phyloP scores from a whole-genome alignment of 2,888 invertebrate species.

The Eueremaeus valkanovi region DNA sequence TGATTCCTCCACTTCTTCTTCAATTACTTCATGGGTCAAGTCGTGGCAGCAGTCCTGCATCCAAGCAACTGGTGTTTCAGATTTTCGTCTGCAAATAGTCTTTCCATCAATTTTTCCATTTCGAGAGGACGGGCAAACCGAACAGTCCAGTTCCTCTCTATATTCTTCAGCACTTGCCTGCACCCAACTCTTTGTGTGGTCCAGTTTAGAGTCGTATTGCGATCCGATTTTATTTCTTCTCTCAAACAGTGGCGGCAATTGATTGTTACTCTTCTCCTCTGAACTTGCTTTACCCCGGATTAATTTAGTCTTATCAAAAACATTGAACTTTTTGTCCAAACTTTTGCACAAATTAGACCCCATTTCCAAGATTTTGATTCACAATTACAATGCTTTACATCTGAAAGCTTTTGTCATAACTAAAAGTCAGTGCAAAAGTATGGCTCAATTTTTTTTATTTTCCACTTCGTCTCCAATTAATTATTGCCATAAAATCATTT shows the following conservation, averaged over 20 bases:
- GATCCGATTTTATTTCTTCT: not conserved
- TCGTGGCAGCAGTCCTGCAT: not conserved
- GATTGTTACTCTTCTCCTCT: not conserved
- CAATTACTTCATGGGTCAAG: not conserved
- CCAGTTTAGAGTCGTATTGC: not conserved
- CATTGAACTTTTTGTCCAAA: not conserved
- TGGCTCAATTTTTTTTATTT: no score
- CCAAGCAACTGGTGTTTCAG: constrained; percentile 12
- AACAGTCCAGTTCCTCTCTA: constrained; percentile 32
- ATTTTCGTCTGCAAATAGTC: no score
- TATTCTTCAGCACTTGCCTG: not conserved
- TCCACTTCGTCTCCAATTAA: no score
- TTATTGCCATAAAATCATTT: not conserved
- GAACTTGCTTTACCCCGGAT: no score
- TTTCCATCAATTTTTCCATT: not conserved
- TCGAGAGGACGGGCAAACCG: not conserved
- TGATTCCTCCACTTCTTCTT: not conserved
- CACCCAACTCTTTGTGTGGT: constrained; percentile 36
- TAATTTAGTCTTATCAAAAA: not conserved
- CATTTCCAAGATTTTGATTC: no score
- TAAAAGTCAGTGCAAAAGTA: no score
- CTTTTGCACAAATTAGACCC: not conserved
- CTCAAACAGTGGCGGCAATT: not conserved
- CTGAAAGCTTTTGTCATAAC: no score
- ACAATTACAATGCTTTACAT: not conserved